Conservation (phyloP, 2,113 vertebrate species). For the Ammodytes dubius region DNA sequence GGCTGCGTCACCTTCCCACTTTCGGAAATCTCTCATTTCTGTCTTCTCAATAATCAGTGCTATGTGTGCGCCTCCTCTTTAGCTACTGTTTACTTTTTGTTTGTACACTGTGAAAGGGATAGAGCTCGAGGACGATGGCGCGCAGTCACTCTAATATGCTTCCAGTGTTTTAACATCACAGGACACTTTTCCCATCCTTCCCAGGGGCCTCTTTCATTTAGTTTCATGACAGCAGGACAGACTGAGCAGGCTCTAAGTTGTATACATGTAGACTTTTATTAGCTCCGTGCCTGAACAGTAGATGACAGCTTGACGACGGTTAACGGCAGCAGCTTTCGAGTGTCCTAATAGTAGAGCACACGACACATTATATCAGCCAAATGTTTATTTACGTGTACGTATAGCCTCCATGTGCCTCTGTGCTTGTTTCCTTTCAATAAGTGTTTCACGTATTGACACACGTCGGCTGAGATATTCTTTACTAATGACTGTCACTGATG, state of each 20-base stretch:
- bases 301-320: constrained; percentile 21
- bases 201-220: constrained; percentile 45
- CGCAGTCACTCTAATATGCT: constrained; percentile 17
- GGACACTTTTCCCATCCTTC: constrained; percentile 25
- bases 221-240: constrained; percentile 19
- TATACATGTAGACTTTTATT: constrained; percentile 45
- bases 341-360: not conserved
- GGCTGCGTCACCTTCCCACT: constrained; percentile 58
- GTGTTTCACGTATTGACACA: constrained; percentile 32
- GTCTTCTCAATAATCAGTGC: constrained; percentile 24
- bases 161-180: constrained; percentile 46
- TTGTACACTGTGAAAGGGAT: constrained; percentile 17
- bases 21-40: constrained; percentile 34
- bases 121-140: constrained; percentile 14
- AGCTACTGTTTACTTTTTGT: not conserved
- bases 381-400: constrained; percentile 8
- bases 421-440: constrained; percentile 15
- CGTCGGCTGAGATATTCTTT: constrained; percentile 29
- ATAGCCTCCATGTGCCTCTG: not conserved
- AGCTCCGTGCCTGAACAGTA: constrained; percentile 14
- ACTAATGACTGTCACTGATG: constrained; percentile 66
- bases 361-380: not conserved
- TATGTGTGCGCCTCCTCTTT: constrained; percentile 8
- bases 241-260: constrained; percentile 18
- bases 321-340: constrained; percentile 1